phyloP scores from a whole-genome alignment of 1,140 invertebrate species.

The Heliconius hewitsoni region DNA sequence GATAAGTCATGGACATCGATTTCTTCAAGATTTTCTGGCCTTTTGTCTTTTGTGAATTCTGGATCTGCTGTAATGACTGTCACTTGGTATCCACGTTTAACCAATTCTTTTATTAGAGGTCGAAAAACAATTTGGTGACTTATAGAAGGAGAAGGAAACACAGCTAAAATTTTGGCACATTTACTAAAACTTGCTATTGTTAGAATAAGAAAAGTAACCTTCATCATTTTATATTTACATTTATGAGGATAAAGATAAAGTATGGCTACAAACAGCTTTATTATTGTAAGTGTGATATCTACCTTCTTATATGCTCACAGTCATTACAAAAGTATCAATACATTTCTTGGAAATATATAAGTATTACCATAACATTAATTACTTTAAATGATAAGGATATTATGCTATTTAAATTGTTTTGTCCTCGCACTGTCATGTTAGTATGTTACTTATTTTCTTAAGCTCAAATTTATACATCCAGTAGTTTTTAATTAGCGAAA shows the following conservation, averaged over 20 bases:
- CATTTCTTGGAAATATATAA: background rate
- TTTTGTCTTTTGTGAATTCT: slow-evolving; percentile 44
- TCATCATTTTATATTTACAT: background rate
- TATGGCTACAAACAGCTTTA: background rate
- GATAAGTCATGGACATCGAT: slow-evolving; percentile 58
- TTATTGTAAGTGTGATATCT: background rate
- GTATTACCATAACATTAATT: background rate
- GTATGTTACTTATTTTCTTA: background rate
- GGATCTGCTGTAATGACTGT: slow-evolving; percentile 67
- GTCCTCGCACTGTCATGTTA: background rate
- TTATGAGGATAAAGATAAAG: background rate
- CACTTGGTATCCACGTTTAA: slow-evolving; percentile 76
- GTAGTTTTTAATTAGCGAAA: background rate
- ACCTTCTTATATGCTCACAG: slow-evolving; percentile 4
- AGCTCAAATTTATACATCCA: background rate
- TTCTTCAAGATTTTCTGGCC: slow-evolving; percentile 51
- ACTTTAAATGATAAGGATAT: background rate
- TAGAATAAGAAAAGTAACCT: background rate
- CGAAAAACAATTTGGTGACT: slow-evolving; percentile 82
- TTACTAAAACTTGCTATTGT: slow-evolving; percentile 6
- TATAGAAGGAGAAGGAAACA: slow-evolving; percentile 76
- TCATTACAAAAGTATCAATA: slow-evolving; percentile 6
- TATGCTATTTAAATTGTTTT: background rate
- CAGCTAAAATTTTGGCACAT: slow-evolving; percentile 70
- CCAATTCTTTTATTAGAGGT: slow-evolving; percentile 69